Evolutionary conservation across 2,797 vertebrate species (phyloP).

Genomic region (Neostethus bicornis): DNA sequence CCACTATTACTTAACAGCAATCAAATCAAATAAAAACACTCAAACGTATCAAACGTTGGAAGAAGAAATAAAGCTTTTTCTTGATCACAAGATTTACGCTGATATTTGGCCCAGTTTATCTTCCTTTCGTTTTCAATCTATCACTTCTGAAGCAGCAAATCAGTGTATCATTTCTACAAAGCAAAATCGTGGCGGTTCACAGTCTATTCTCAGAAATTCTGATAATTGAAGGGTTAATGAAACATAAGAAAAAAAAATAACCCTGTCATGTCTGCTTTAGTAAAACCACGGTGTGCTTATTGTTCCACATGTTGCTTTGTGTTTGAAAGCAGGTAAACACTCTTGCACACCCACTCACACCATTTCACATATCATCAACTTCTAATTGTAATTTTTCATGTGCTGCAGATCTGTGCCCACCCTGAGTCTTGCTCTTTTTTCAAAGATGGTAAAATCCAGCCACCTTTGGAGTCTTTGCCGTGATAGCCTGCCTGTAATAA

Average conservation of each 20-base stretch:
- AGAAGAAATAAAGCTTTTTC: constrained; percentile 58
- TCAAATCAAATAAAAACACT: constrained; percentile 22
- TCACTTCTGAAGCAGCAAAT: constrained; percentile 61
- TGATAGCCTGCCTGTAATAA: constrained; percentile 33
- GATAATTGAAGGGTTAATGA: constrained; percentile 39
- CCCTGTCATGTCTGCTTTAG: constrained; percentile 50
- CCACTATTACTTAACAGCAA: constrained; percentile 39
- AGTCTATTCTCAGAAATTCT: constrained; percentile 64
- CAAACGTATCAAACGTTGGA: constrained; percentile 54
- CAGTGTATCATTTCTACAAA: constrained; percentile 59
- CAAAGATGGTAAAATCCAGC: constrained; percentile 44
- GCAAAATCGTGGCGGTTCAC: constrained; percentile 66
- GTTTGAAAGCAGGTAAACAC: constrained; percentile 63
- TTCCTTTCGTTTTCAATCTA: constrained; percentile 36
- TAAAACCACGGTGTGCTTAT: constrained; percentile 70
- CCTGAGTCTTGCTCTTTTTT: constrained; percentile 61
- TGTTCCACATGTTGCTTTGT: constrained; percentile 62
- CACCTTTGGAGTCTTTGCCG: constrained; percentile 26
- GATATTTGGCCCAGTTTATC: constrained; percentile 65
- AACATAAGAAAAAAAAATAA: constrained; percentile 22
- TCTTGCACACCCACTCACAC: constrained; percentile 58
- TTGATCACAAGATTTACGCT: constrained; percentile 56
- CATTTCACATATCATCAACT: constrained; percentile 55
- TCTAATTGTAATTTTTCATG: constrained; percentile 34
- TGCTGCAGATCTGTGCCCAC: constrained; percentile 38